Base-by-base conservation (phyloP, 2,888 invertebrate genomes). In the Flexamia atlantica region DNA sequence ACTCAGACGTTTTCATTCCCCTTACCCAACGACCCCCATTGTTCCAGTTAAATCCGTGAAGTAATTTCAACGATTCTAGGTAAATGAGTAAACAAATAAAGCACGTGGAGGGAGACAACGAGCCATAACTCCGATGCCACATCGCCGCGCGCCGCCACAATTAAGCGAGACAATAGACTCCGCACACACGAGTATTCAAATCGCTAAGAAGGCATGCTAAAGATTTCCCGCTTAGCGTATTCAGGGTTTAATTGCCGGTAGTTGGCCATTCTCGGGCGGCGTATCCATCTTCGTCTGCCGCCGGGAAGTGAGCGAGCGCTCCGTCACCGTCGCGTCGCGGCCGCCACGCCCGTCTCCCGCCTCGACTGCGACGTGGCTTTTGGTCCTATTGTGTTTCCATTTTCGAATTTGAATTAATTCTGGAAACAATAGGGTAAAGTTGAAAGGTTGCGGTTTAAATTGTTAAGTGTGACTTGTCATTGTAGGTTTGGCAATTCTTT, bases 271-370 rank as follows among this genome's bases (percentile, higher is more conserved):
- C 64, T 64, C 64, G 20, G 64, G 12, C 14, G 2, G 64, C 12
- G 64, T 30, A 64, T 64, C 64, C 64, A 64, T 64, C 64, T 64
- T 64, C 64, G 64, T 64, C 64, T 64, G 64, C 14, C 64, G 28
- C 30, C 7, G 64, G 2, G 9, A 14, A 12, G 64, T 28, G 64
- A 2, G 5, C 64, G 30, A 0, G 3, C 64, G 64, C 28, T 64
- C 14, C 64, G 64, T 64, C 64, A 64, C 28, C 30, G 64, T 64
- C 64, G 4, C 3, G 64, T 17, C 64, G 30, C 64, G n/a, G 64
- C 64, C 7, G 28, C 64, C 64, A 30, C 53, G 23, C 20, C 53
- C 5, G 9, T 4, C 53, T 23, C 20, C 4, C 46, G 46, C 46
- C 7, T 12, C 40, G 40, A 46, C 46, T 46, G 46, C 7, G 46